Percentiles rank a stretch among this genome's conserved stretches.
These are phyloP conservation scores for Phorcus lineatus DNA, from an alignment of 2,888 invertebrate species.

Conservation along the genomic window DNA sequence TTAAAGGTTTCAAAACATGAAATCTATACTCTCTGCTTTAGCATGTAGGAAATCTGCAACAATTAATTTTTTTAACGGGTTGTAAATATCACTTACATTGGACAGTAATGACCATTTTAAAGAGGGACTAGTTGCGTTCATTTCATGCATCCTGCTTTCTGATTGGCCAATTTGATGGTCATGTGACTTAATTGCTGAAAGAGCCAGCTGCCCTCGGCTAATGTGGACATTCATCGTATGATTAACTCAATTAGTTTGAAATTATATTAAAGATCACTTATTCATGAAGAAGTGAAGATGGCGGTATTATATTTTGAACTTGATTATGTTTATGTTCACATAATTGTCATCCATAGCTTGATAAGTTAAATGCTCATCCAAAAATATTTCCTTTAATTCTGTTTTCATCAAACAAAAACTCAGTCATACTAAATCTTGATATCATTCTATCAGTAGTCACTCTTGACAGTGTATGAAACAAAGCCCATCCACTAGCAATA, in stretches of 20 bases:
- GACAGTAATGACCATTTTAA: slow-evolving; percentile 6
- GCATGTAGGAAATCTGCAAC: too few relatives aligned
- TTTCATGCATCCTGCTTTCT: background rate
- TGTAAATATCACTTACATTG: background rate
- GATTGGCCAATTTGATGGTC: background rate
- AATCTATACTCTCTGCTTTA: too few relatives aligned
- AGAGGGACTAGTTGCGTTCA: background rate
- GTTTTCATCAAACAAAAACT: too few relatives aligned
- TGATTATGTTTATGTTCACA: too few relatives aligned
- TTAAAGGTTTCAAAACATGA: too few relatives aligned
- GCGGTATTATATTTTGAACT: background rate
- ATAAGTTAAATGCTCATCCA: too few relatives aligned
- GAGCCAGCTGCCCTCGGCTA: background rate
- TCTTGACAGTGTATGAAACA: too few relatives aligned
- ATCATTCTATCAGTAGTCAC: too few relatives aligned
- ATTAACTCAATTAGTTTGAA: background rate
- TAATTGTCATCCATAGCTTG: too few relatives aligned
- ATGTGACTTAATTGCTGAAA: background rate
- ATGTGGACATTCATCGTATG: background rate
- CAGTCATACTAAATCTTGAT: too few relatives aligned
- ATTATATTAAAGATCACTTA: background rate
- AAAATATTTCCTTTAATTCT: too few relatives aligned
- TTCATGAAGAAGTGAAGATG: background rate
- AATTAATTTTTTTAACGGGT: background rate
- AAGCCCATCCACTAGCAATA: too few relatives aligned